phyloP scores from a whole-genome alignment of 2,888 invertebrate species.

The Pyrrhia umbra region DNA sequence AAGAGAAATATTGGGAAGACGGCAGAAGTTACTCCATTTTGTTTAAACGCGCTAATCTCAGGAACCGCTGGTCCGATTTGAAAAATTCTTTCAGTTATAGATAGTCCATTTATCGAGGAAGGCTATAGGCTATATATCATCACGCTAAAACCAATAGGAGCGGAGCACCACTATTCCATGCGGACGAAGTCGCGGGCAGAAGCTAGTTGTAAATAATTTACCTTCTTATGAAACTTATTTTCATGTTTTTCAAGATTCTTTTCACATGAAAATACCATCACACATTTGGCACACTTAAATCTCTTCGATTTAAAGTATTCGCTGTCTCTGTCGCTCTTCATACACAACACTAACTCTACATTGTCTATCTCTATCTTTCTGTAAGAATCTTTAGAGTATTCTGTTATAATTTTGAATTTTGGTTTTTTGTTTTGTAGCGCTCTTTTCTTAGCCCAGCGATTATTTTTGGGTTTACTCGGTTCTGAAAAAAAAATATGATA shows the following conservation, averaged over 20 bases:
- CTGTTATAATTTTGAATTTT: conserved; percentile 66
- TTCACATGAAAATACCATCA: conserved; percentile 48
- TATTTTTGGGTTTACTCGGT: conserved; percentile 42
- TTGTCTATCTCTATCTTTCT: conserved; percentile 49
- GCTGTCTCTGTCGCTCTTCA: conserved; percentile 50
- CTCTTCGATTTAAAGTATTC: conserved; percentile 52
- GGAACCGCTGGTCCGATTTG: no score
- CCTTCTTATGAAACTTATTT: conserved; percentile 40
- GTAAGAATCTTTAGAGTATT: conserved; percentile 47
- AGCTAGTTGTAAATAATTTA: neutral
- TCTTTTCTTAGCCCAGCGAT: conserved; percentile 66
- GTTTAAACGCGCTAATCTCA: no score
- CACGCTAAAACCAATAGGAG: no score
- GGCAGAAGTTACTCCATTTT: no score
- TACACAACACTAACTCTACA: conserved; percentile 38
- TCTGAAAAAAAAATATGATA: neutral
- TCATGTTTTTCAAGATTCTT: conserved; percentile 50
- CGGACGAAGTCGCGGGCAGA: no score
- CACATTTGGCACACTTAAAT: conserved; percentile 62
- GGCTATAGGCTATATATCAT: no score
- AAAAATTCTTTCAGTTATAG: no score
- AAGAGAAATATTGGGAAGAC: no score
- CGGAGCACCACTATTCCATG: no score
- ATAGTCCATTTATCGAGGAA: no score
- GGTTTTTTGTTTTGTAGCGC: conserved; percentile 66